phyloP scores from a whole-genome alignment of 2,888 invertebrate species.

The Calameuta idolon region DNA sequence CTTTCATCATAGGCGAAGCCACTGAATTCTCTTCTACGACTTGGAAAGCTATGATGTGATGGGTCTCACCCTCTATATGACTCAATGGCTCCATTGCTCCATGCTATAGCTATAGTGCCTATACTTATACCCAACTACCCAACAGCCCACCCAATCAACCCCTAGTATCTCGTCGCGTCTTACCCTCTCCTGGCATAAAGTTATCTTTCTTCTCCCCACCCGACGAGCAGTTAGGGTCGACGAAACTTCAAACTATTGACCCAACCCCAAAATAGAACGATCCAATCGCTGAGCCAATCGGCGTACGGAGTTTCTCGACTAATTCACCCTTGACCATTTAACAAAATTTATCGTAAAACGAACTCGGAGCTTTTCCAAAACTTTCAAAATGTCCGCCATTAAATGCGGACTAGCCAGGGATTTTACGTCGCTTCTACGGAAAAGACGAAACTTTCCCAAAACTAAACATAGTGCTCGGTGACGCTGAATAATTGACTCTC shows the following conservation, averaged over 20 bases:
- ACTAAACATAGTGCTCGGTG: background rate
- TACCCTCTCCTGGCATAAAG: slow-evolving; percentile 61
- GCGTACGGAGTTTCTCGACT: background rate
- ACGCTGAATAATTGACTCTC: background rate
- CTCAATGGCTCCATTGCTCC: background rate
- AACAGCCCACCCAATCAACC: slow-evolving; percentile 62
- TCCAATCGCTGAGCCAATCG: slow-evolving; percentile 39
- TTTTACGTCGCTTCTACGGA: background rate
- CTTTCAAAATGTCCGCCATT: background rate
- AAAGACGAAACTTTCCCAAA: background rate
- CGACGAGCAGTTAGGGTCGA: slow-evolving; percentile 37
- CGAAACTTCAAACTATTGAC: slow-evolving; percentile 50
- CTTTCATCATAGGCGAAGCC: slow-evolving; percentile 52
- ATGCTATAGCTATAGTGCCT: background rate
- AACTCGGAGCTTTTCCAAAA: background rate
- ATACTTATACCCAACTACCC: background rate
- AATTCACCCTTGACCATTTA: background rate
- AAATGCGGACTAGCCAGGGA: background rate
- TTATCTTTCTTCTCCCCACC: slow-evolving; percentile 65
- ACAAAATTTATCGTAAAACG: background rate
- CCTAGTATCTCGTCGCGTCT: slow-evolving; percentile 59
- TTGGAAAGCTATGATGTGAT: slow-evolving; percentile 32
- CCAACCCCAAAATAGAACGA: slow-evolving; percentile 29
- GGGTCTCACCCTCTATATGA: slow-evolving; percentile 17
- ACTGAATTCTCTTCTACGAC: slow-evolving; percentile 22